A percentile compares a stretch with the other conserved stretches of the same genome.
Evolutionary conservation across 2,113 vertebrate genomes (phyloP).

Genomic region (Cebidichthys violaceus): DNA sequence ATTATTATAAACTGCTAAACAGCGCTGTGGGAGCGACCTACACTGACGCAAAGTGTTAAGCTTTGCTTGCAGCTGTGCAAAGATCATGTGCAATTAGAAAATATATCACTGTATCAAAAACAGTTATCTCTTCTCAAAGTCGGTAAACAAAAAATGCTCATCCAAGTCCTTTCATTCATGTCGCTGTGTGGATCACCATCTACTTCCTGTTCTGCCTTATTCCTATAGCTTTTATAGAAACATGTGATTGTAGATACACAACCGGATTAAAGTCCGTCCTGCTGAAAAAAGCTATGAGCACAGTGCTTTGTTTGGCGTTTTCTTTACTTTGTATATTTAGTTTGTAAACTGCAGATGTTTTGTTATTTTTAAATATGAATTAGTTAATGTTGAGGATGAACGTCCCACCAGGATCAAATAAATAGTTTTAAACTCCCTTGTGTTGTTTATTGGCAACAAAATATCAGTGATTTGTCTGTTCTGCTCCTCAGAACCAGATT

Average conservation of each 20-base stretch:
- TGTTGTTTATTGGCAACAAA: conserved; percentile 30
- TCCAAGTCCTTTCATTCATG: conserved; percentile 5
- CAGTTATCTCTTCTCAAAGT: conserved; percentile 8
- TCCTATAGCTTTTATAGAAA: neutral
- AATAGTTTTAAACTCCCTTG: conserved; percentile 5
- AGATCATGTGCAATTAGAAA: conserved; percentile 27
- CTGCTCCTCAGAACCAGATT: conserved; percentile 32
- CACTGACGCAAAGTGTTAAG: neutral
- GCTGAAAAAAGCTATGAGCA: neutral
- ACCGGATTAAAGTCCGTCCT: neutral
- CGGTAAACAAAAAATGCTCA: conserved; percentile 8
- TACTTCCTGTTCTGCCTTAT: neutral
- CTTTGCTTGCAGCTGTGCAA: conserved; percentile 26
- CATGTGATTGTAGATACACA: neutral
- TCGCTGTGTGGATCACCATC: neutral
- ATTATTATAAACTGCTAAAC: neutral
- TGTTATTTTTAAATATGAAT: neutral
- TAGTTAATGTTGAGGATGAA: neutral
- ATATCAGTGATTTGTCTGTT: conserved; percentile 25
- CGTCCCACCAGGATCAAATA: neutral
- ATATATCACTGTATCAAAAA: conserved; percentile 32
- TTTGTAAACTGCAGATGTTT: neutral
- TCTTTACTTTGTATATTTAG: neutral
- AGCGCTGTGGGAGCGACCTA: neutral
- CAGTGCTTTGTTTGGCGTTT: neutral